These are phyloP conservation scores for Drosophila sproati DNA, from an alignment of 1,140 invertebrate species.

Conservation along the genomic window DNA sequence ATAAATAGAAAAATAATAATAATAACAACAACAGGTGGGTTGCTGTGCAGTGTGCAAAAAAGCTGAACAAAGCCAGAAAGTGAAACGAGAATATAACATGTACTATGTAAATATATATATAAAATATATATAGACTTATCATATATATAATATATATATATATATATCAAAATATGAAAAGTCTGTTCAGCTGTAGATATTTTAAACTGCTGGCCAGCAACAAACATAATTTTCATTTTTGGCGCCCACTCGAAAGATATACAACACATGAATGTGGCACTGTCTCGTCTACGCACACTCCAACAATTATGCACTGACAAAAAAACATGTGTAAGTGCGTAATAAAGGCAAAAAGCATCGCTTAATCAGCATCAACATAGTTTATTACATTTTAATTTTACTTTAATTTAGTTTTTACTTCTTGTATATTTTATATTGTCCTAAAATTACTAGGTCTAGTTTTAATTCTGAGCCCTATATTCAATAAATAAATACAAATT, in stretches of 20 bases:
- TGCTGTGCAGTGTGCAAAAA: conserved; percentile 13
- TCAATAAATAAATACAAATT: too few species aligned
- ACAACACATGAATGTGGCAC: conserved; percentile 9
- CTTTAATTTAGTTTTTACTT: too few species aligned
- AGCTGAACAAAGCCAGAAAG: conserved; percentile 32
- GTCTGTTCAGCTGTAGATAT: conserved; percentile 45
- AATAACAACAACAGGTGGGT: conserved; percentile 73
- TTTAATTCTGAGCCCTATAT: too few species aligned
- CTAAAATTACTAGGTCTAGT: too few species aligned
- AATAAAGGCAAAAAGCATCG: too few species aligned
- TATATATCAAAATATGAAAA: conserved; percentile 4
- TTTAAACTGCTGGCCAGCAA: conserved; percentile 51
- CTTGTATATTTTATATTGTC: too few species aligned
- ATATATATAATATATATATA: conserved; percentile 13
- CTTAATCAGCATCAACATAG: too few species aligned
- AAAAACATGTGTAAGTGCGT: background rate
- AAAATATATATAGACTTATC: conserved; percentile 8
- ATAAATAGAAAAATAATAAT: conserved; percentile 1
- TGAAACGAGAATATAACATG: conserved; percentile 1
- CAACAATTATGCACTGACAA: conserved; percentile 13
- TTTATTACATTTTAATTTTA: too few species aligned
- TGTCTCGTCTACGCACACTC: conserved; percentile 21
- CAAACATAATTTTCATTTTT: conserved; percentile 50
- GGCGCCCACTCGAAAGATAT: conserved; percentile 57
- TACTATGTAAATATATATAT: too few species aligned